Conservation (phyloP, 30 jellyfish, hydroid and myxozoan species). For the Hydra vulgaris region DNA sequence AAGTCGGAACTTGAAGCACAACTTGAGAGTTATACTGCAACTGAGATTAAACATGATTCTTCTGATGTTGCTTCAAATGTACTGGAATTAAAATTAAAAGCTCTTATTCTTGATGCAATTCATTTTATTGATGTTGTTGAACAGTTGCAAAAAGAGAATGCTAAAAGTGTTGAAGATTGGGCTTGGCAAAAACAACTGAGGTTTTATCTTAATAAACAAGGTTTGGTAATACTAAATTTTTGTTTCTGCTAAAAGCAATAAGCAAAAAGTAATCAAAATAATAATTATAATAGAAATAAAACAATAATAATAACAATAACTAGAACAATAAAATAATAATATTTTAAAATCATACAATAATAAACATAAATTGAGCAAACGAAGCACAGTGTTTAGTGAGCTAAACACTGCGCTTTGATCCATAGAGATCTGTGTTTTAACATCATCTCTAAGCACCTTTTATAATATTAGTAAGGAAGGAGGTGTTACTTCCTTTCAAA, state of each 20-base stretch:
- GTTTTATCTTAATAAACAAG: conserved; percentile 63
- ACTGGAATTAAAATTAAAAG: conserved; percentile 67
- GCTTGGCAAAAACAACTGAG: conserved; percentile 93
- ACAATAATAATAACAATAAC: too few relatives aligned
- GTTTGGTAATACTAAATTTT: conserved; percentile 26
- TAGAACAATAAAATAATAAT: too few relatives aligned
- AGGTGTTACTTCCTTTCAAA: too few relatives aligned
- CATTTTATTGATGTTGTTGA: conserved; percentile 92
- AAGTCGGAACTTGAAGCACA: conserved; percentile 72
- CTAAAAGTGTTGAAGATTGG: conserved; percentile 61
- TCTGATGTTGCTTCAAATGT: conserved; percentile 65
- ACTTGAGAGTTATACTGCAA: conserved; percentile 64
- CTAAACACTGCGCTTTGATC: too few relatives aligned
- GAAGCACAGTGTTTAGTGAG: too few relatives aligned
- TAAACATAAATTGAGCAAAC: too few relatives aligned
- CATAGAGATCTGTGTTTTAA: too few relatives aligned
- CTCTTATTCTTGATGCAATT: conserved; percentile 81
- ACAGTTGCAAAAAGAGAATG: conserved; percentile 39
- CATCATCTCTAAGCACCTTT: too few relatives aligned
- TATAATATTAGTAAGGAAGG: too few relatives aligned
- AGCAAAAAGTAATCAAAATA: not conserved
- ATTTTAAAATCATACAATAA: too few relatives aligned
- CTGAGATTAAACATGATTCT: conserved; percentile 36
- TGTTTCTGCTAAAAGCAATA: not conserved
- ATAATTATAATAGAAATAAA: too few relatives aligned